Evolutionary conservation across 2,113 vertebrate genomes (phyloP), one percentile per base, ranked within the genome.

Genomic region (Corythaixoides concolor): DNA sequence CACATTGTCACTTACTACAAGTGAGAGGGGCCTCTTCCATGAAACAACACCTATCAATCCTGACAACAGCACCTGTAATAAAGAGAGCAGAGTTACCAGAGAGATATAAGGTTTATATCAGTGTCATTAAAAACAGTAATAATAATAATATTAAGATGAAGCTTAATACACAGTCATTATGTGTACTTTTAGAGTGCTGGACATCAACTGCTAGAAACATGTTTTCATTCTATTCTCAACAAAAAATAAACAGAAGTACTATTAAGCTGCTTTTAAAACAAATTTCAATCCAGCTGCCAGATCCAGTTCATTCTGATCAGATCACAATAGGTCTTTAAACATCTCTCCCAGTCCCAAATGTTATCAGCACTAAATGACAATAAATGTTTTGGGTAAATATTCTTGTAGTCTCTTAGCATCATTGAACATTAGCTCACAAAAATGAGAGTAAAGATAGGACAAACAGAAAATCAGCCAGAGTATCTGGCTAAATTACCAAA

Each of bases 21-120:
- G 98, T 32, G 99, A 99, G 62, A 99, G 98, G 15, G 99, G 99
- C 92, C 99, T 99, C 97, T 99, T 99, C 99, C 99, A 99, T 47
- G 99, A 99, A 96, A 99, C 99, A 58, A 99, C 99, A 1, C 99
- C 99, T 0, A 99, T 99, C 95, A 99, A 80, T 88, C 99, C 99
- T 4, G 99, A 99, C 92, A 99, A 95, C 96, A 99, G 98, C 97
- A 99, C 99, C 99, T 99, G 98, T 13, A 97, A 97, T 55, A 43
- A 63, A 95, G 62, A 68, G 28, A 95, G 72, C 76, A 97, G 12
- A 56, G 45, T 93, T 32, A 93, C 78, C 70, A 12, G 26, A 47
- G 35, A 93, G 27, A 72, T 62, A 84, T 2, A 6, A n/a, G 12
- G 2, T 35, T 75, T 39, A 45, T 2, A 83, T 2, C 28, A 75